Percentiles rank a stretch among this genome's conserved stretches.
These are phyloP conservation scores for Yasuhikotakia modesta DNA, from an alignment of 2,797 vertebrate genomes.

Conservation along the genomic window DNA sequence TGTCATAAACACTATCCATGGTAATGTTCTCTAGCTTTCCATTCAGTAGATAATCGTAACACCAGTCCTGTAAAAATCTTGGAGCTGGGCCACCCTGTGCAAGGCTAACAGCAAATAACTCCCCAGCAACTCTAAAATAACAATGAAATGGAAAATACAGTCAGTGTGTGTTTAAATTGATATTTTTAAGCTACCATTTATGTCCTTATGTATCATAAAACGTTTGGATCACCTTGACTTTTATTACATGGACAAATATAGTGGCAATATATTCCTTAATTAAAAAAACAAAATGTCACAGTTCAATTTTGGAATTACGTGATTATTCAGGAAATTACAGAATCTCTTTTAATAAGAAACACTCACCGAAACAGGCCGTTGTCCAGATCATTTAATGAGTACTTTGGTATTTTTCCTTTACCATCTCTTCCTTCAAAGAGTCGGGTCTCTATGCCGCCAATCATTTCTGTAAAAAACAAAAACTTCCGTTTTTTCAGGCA, in stretches of 20 bases:
- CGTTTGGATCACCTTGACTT: too few relatives aligned
- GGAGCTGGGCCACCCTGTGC: conserved; percentile 13
- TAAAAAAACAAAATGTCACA: too few relatives aligned
- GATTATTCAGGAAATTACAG: too few relatives aligned
- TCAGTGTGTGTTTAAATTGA: too few relatives aligned
- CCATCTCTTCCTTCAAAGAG: conserved; percentile 3
- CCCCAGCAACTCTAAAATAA: not conserved
- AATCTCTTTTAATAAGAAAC: not conserved
- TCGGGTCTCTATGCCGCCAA: conserved; percentile 8
- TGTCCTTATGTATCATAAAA: too few relatives aligned
- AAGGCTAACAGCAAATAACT: not conserved
- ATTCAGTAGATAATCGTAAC: conserved; percentile 4
- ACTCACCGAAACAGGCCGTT: conserved; percentile 19
- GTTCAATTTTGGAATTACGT: too few relatives aligned
- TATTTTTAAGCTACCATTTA: too few relatives aligned
- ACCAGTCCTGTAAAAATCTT: conserved; percentile 11
- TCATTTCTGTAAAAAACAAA: not conserved
- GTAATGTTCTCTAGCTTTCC: not conserved
- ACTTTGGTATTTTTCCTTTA: conserved; percentile 19
- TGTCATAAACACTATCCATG: not conserved
- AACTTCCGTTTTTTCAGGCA: not conserved
- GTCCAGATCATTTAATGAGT: conserved; percentile 17
- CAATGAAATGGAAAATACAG: too few relatives aligned
- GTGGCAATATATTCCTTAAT: too few relatives aligned
- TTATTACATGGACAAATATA: too few relatives aligned